phyloP scores from a whole-genome alignment of 2,888 invertebrate species.

The Sphinx pinastri region DNA sequence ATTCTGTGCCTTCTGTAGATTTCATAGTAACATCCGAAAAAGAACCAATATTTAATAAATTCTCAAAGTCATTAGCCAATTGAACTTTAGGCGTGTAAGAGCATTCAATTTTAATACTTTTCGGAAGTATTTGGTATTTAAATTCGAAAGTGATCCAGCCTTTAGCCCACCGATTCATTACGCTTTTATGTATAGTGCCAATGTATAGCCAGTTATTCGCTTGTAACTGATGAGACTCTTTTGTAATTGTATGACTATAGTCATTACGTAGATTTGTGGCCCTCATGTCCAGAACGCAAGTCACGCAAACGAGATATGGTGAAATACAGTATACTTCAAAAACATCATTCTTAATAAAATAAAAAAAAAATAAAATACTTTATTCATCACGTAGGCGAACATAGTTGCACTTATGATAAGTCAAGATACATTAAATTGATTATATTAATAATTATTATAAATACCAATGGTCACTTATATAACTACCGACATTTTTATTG shows the following conservation, averaged over 20 bases:
- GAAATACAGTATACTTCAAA: constrained; percentile 74
- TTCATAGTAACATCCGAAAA: constrained; percentile 76
- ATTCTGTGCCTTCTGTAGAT: constrained; percentile 67
- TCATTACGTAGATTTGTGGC: too few species aligned
- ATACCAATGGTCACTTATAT: too few species aligned
- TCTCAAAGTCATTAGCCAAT: constrained; percentile 71
- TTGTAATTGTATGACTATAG: constrained; percentile 56
- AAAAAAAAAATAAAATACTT: too few species aligned
- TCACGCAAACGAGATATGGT: constrained; percentile 67
- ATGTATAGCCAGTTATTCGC: constrained; percentile 78
- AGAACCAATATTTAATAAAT: constrained; percentile 65
- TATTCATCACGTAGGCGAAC: too few species aligned
- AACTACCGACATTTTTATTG: too few species aligned
- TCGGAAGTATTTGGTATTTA: constrained; percentile 56
- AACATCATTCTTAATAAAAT: too few species aligned
- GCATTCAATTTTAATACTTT: constrained; percentile 68
- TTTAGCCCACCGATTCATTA: constrained; percentile 51
- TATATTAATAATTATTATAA: too few species aligned
- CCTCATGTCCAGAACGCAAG: constrained; percentile 66
- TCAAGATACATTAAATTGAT: too few species aligned
- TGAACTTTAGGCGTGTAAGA: constrained; percentile 63
- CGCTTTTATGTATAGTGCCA: constrained; percentile 69
- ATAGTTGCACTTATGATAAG: too few species aligned
- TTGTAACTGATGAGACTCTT: constrained; percentile 72
- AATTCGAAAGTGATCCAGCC: constrained; percentile 72